These are phyloP conservation scores for Rhombomys opimus DNA, from an alignment of 2,113 vertebrate species.

Conservation along the genomic window DNA sequence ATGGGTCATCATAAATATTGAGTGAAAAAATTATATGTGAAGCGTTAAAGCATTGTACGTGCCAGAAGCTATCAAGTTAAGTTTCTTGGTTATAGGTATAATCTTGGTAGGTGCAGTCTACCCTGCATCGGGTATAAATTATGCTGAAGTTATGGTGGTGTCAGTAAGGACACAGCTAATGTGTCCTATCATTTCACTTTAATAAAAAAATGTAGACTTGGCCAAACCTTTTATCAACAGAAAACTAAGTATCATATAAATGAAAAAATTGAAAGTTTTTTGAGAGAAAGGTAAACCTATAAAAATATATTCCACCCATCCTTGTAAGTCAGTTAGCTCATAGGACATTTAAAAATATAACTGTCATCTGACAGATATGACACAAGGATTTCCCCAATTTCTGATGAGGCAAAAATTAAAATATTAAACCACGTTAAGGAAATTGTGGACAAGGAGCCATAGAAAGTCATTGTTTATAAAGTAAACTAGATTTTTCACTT, in stretches of 20 bases:
- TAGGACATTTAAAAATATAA: not conserved
- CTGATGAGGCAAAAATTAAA: not conserved
- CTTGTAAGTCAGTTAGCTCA: not conserved
- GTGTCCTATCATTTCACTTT: constrained; percentile 8
- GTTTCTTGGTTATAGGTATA: not conserved
- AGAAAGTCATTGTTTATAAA: not conserved
- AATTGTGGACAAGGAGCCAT: not conserved
- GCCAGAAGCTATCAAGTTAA: not conserved
- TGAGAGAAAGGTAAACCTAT: not conserved
- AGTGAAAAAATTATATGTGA: not conserved
- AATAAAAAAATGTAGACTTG: not conserved
- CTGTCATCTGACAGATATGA: not conserved
- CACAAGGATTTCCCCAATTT: not conserved
- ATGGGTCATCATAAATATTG: not conserved
- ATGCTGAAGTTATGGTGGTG: not conserved
- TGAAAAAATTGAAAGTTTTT: not conserved
- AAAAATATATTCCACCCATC: not conserved
- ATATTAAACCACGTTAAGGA: not conserved
- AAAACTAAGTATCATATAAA: constrained; percentile 30
- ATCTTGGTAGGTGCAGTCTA: not conserved
- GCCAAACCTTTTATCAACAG: not conserved
- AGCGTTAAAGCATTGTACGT: not conserved
- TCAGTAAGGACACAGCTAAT: not conserved
- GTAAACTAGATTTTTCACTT: not conserved
- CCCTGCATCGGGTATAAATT: not conserved